phyloP scores from a whole-genome alignment of 2,113 vertebrate genomes.

The Ascaphus truei region DNA sequence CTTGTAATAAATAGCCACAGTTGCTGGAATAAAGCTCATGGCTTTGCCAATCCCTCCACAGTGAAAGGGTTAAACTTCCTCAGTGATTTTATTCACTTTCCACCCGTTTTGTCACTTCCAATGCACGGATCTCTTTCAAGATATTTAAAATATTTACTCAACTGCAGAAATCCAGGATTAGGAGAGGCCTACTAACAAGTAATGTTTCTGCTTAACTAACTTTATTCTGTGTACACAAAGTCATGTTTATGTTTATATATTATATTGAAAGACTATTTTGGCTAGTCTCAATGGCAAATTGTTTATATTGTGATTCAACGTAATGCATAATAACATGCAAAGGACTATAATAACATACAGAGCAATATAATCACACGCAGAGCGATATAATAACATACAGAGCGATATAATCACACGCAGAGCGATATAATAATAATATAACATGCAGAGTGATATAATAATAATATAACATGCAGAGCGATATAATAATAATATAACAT shows the following conservation, averaged over 20 bases:
- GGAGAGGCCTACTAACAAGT: too few species aligned
- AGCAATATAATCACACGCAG: not conserved
- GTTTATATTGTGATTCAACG: too few species aligned
- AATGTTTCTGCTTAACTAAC: too few species aligned
- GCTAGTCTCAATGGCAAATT: too few species aligned
- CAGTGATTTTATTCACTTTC: not conserved
- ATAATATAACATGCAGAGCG: not conserved
- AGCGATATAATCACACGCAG: not conserved
- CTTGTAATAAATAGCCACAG: too few species aligned
- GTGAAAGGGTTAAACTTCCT: slow-evolving; percentile 14
- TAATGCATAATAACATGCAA: not conserved
- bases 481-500: not conserved
- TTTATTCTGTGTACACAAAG: too few species aligned
- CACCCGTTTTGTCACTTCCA: slow-evolving; percentile 18
- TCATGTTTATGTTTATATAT: not conserved
- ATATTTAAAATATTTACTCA: too few species aligned
- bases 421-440: not conserved
- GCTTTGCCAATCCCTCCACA: not conserved
- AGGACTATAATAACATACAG: not conserved
- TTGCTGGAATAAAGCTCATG: not conserved
- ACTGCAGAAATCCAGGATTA: too few species aligned
- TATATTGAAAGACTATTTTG: too few species aligned
- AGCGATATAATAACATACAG: not conserved
- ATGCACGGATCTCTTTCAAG: slow-evolving; percentile 8
- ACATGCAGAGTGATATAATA: not conserved